Percentiles rank a stretch among this genome's conserved stretches.
Conservation (phyloP, 2,797 vertebrate genomes). For the Pseudochirops cupreus region DNA sequence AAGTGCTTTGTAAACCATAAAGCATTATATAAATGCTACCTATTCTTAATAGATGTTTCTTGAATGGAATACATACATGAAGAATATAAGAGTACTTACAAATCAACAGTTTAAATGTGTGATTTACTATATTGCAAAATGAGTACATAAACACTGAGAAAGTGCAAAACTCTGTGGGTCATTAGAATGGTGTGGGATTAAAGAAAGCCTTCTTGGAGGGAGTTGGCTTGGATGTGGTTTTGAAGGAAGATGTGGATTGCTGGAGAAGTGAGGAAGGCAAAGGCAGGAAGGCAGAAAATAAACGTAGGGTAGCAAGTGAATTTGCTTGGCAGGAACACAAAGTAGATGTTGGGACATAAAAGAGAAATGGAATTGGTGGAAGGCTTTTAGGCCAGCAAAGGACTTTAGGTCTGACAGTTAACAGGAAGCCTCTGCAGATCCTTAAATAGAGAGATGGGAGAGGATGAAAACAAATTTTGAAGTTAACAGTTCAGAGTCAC, state of each 20-base stretch:
- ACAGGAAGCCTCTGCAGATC: not conserved
- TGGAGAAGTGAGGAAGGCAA: not conserved
- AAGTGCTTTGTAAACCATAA: not conserved
- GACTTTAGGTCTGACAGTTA: slow-evolving; percentile 4
- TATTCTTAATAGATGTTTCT: not conserved
- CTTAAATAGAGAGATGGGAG: slow-evolving; percentile 32
- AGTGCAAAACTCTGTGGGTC: not conserved
- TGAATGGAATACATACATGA: not conserved
- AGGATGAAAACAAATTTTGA: slow-evolving; percentile 35
- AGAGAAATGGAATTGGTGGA: slow-evolving; percentile 15
- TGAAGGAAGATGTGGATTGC: slow-evolving; percentile 7
- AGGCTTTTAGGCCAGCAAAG: slow-evolving; percentile 15
- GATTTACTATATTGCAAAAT: not conserved
- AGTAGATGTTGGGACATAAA: slow-evolving; percentile 10
- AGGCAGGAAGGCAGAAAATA: not conserved
- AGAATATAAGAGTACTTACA: not conserved
- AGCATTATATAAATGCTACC: not conserved
- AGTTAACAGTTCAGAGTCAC: slow-evolving; percentile 18
- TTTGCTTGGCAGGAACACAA: slow-evolving; percentile 35
- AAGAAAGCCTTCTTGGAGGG: slow-evolving; percentile 54
- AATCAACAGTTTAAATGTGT: not conserved
- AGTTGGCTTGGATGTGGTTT: slow-evolving; percentile 35
- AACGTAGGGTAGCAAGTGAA: not conserved
- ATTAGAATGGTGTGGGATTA: slow-evolving; percentile 39
- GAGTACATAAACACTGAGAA: not conserved